Percentiles rank a stretch among this genome's conserved stretches.
phyloP scores from a whole-genome alignment of 2,113 vertebrate species.

The Anarhynchus alexandrinus region DNA sequence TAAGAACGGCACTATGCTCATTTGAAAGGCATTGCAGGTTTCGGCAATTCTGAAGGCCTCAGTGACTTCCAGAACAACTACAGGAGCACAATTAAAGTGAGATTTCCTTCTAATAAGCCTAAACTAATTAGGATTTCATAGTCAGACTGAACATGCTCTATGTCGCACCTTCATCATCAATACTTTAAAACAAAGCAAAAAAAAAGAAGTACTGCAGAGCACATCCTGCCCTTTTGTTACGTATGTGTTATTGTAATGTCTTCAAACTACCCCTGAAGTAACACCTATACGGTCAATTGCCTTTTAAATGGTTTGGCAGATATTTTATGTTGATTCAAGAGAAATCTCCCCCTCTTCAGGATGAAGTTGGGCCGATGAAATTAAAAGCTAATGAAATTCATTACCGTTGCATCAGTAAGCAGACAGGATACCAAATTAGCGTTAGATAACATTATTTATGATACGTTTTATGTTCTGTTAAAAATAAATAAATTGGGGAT shows the following conservation, averaged over 20 bases:
- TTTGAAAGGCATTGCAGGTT: not conserved
- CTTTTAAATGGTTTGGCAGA: not conserved
- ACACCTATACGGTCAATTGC: not conserved
- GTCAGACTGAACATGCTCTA: not conserved
- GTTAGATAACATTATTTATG: not conserved
- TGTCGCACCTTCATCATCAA: not conserved
- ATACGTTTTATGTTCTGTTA: conserved; percentile 20
- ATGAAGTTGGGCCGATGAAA: not conserved
- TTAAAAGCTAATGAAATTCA: conserved; percentile 7
- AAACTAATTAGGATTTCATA: not conserved
- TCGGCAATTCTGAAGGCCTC: not conserved
- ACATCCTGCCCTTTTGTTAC: not conserved
- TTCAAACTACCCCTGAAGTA: not conserved
- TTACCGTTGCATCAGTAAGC: not conserved
- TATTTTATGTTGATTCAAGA: not conserved
- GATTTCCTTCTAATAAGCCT: not conserved
- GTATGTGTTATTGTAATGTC: not conserved
- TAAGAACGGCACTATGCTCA: not conserved
- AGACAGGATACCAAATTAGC: not conserved
- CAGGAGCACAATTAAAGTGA: not conserved
- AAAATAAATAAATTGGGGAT: not conserved
- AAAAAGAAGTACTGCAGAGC: not conserved
- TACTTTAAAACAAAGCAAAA: not conserved
- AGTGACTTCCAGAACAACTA: not conserved
- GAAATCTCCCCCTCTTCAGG: not conserved